Conservation (phyloP, 2,797 vertebrate species). For the Danio kyathit region DNA sequence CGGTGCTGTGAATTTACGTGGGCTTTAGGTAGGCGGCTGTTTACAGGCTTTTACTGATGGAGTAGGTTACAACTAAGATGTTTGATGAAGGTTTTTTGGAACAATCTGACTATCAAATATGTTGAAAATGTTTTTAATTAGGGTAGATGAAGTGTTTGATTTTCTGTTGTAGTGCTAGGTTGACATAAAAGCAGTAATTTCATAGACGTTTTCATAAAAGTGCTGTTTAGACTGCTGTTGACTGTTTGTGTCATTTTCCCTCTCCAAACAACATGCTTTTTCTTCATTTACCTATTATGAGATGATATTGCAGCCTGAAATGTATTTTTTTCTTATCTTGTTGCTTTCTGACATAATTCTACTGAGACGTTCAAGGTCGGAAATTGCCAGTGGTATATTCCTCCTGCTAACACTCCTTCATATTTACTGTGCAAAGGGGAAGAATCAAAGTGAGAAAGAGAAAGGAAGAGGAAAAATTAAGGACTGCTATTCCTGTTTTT, state of each 20-base stretch:
- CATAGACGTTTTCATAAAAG: background rate
- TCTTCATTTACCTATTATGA: constrained; percentile 17
- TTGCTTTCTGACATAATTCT: constrained; percentile 75
- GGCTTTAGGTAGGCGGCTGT: background rate
- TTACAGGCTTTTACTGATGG: background rate
- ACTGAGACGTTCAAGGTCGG: constrained; percentile 77
- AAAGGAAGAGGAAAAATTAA: constrained; percentile 92
- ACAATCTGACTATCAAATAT: background rate
- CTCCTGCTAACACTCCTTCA: constrained; percentile 86
- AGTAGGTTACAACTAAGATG: background rate
- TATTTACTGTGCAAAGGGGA: constrained; percentile 90
- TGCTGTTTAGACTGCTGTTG: constrained; percentile 31
- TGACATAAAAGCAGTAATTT: background rate
- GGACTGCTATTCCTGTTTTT: constrained; percentile 94
- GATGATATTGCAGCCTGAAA: constrained; percentile 65
- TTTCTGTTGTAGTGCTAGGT: background rate
- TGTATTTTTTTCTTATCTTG: constrained; percentile 64
- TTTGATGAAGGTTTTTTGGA: background rate
- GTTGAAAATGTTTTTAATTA: background rate
- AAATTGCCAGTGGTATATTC: constrained; percentile 76
- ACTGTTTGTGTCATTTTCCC: constrained; percentile 37
- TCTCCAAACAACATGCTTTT: constrained; percentile 18
- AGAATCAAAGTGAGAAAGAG: constrained; percentile 89
- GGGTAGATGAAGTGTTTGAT: background rate
- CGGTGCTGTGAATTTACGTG: background rate